Percentiles rank a stretch among this genome's conserved stretches.
Conservation (phyloP, 2,888 invertebrate genomes). For the Ditylenchus weischeri region DNA sequence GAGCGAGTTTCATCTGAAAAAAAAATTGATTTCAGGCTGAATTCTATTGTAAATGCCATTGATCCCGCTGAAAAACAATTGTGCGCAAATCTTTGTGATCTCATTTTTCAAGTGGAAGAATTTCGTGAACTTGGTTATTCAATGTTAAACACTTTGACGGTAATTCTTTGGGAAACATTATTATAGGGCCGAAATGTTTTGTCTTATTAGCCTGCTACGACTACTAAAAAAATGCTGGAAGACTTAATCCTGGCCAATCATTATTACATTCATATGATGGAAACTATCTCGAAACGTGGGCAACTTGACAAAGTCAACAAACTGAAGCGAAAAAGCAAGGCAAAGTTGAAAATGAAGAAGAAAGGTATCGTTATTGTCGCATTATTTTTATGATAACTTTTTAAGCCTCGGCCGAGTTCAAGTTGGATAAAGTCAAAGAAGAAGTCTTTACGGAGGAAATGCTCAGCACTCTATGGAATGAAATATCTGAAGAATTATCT, state of each 20-base stretch:
- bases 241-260: slow-evolving; percentile 62
- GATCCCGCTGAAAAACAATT: slow-evolving; percentile 28
- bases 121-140: slow-evolving; percentile 45
- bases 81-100: slow-evolving; percentile 31
- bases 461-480: slow-evolving; percentile 61
- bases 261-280: slow-evolving; percentile 62
- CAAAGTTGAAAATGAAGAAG: slow-evolving; percentile 3
- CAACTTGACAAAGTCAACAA: slow-evolving; percentile 33
- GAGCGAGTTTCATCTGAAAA: background rate
- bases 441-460: slow-evolving; percentile 14
- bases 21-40: slow-evolving; percentile 14
- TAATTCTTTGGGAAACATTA: slow-evolving; percentile 12
- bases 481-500: slow-evolving; percentile 60
- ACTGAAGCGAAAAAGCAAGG: slow-evolving; percentile 15
- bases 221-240: slow-evolving; percentile 64
- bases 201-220: slow-evolving; percentile 69
- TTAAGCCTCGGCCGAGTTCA: background rate
- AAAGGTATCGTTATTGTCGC: background rate
- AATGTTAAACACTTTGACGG: slow-evolving; percentile 40
- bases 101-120: slow-evolving; percentile 49
- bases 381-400: background rate
- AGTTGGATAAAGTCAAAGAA: slow-evolving; percentile 7
- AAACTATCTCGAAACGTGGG: slow-evolving; percentile 58
- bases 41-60: slow-evolving; percentile 21
- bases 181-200: background rate